Conservation (phyloP, 2,113 vertebrate species). For the Eleginops maclovinus region DNA sequence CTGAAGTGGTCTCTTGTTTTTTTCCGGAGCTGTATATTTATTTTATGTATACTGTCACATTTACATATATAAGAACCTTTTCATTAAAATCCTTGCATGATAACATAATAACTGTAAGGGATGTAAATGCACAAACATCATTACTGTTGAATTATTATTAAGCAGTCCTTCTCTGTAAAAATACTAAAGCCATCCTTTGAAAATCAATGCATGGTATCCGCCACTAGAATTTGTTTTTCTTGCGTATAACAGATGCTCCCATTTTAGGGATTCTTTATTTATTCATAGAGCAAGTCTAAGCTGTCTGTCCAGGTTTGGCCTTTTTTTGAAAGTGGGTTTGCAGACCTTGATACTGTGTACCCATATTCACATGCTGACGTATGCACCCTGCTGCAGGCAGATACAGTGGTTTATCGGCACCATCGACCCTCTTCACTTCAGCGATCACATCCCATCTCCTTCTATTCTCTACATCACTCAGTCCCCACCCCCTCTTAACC, state of each 20-base stretch:
- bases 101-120: background rate
- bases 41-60: too few species aligned
- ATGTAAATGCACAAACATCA: background rate
- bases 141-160: background rate
- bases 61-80: background rate
- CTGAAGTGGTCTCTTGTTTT: too few species aligned
- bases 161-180: background rate
- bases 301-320: constrained; percentile 1
- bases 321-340: background rate
- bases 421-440: constrained; percentile 51
- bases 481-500: background rate
- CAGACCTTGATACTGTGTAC: constrained; percentile 21
- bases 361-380: constrained; percentile 36
- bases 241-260: background rate
- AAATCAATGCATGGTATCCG: background rate
- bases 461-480: background rate
- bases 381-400: constrained; percentile 44
- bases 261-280: background rate
- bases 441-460: constrained; percentile 15
- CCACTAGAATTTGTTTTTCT: background rate
- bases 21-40: too few species aligned
- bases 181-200: background rate
- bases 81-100: background rate
- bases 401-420: constrained; percentile 37
- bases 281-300: background rate